Conservation (phyloP, 2,797 vertebrate species). For the Eutrigla gurnardus region DNA sequence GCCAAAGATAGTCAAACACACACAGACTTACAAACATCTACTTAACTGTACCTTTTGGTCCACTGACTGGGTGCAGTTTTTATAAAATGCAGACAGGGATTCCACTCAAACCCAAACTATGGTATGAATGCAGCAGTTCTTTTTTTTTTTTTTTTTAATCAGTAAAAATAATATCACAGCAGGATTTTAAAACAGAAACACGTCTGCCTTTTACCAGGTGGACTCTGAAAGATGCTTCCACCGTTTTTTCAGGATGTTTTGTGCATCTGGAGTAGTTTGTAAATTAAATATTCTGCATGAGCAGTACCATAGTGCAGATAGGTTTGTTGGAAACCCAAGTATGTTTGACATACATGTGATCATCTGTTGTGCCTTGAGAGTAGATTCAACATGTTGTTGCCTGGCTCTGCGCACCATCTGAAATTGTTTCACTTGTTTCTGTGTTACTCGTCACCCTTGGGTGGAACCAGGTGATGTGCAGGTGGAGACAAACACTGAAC, state of each 20-base stretch:
- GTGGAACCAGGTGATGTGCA: slow-evolving; percentile 12
- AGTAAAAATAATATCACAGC: slow-evolving; percentile 51
- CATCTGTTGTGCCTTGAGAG: slow-evolving; percentile 99
- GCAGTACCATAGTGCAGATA: slow-evolving; percentile 64
- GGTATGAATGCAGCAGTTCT: slow-evolving; percentile 69
- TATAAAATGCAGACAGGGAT: slow-evolving; percentile 70
- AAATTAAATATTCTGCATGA: slow-evolving; percentile 63
- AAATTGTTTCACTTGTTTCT: slow-evolving; percentile 56
- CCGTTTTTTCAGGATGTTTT: slow-evolving; percentile 55
- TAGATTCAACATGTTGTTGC: slow-evolving; percentile 96
- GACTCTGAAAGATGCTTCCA: slow-evolving; percentile 66
- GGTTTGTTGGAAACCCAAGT: slow-evolving; percentile 76
- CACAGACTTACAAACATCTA: slow-evolving; percentile 93
- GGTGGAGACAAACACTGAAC: slow-evolving; percentile 43
- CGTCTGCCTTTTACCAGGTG: slow-evolving; percentile 44
- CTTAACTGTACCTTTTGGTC: slow-evolving; percentile 92
- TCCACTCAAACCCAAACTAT: slow-evolving; percentile 68
- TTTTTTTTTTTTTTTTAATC: slow-evolving; percentile 59
- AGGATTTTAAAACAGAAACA: slow-evolving; percentile 49
- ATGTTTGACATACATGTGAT: slow-evolving; percentile 91
- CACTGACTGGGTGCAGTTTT: slow-evolving; percentile 78
- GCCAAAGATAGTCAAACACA: slow-evolving; percentile 99
- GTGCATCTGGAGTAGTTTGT: slow-evolving; percentile 67
- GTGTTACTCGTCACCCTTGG: slow-evolving; percentile 28
- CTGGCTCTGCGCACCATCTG: slow-evolving; percentile 91